Evolutionary conservation across 1,140 invertebrate species (phyloP), one percentile per base, ranked within the genome.

Genomic region (Orius insidiosus): DNA sequence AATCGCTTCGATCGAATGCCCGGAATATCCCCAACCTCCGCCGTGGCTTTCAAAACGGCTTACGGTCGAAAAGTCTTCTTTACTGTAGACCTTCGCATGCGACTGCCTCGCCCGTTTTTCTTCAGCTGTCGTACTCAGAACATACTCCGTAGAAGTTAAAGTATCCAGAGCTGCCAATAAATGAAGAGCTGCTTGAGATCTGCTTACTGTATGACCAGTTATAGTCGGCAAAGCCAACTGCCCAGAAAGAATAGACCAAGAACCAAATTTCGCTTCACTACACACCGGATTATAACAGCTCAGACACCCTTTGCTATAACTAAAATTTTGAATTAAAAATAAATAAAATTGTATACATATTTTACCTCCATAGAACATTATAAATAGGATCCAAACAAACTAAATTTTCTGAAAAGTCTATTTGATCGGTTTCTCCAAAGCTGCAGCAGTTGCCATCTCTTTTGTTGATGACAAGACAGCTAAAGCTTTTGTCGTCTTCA

Each of bases 11-110:
- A 96, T 77, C 8, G 87, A 93, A 60, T 95, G 87, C 0, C 84
- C 87, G 2, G 88, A 90, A 64, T 98, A 98, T 3, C 93, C 92
- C 94, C 94, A 98, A 5, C 92, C 92, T 43, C 92, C 92, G 19
- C 94, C 94, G 61, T 92, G 85, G 65, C 84, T 89, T 62, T 95
- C 87, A 67, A 97, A 98, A 54, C 94, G 71, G 58, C 80, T 89
- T 1, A 96, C 83, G 7, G 70, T 62, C 11, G 75, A 77, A 58
- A 80, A 95, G 58, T 95, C 90, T 54, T 89, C 80, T 56, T 76
- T 73, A 42, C 66, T 75, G 55, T 68, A 78, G 49, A 65, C 49
- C 37, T 52, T 51, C 6, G 48, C 32, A n/a, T 51, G 46, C n/a
- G 47, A 15, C 24, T 50, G 51, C 14, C 44, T 15, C 5, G 45